Base-by-base conservation (phyloP, 2,113 vertebrate species). In the Salvator merianae region DNA sequence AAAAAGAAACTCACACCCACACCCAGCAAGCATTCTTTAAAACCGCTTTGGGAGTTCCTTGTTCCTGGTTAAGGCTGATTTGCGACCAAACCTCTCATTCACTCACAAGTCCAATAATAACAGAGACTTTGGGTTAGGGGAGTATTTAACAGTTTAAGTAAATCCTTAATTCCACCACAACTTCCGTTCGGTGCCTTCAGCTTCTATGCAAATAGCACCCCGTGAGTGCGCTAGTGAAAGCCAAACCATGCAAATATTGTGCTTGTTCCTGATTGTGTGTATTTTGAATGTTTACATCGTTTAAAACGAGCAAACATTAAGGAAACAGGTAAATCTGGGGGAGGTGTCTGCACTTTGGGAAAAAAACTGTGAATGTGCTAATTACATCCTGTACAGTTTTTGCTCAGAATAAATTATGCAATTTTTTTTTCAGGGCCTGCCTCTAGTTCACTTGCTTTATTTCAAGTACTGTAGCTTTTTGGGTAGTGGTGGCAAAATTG, bases 111-210 rank as follows among this genome's bases (percentile, higher is more conserved):
- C 26, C 6, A 22, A 34, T 22, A 47, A n/a, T 0, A 2, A 28
- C 12, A 28, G 22, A 3, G 4, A 24, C 22, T 38, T 77, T 63
- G 38, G 66, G 22, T 30, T 47, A 47, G 43, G 43, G 43, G 43
- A 47, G 43, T 47, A 7, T 47, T 47, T 47, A 47, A n/a, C 20
- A 34, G 2, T 2, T 3, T 82, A n/a, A 55, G 47, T 53, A 32
- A 40, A 70, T 82, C 86, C 18, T 91, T 0, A 8, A 34, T 34
- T 90, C 88, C 87, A 89, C 85, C 53, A 68, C 13, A 47, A 88
- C 26, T 53, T 5, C 80, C 28, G 4, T 13, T 30, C n/a, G 2
- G 9, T 3, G 20, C 20, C 70, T 22, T 1, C 14, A n/a, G 38
- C 40, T 28, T 30, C 55, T 30, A 18, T 24, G 55, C 34, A 36